Conservation (phyloP, 2,113 vertebrate species). For the Festucalex cinctus region DNA sequence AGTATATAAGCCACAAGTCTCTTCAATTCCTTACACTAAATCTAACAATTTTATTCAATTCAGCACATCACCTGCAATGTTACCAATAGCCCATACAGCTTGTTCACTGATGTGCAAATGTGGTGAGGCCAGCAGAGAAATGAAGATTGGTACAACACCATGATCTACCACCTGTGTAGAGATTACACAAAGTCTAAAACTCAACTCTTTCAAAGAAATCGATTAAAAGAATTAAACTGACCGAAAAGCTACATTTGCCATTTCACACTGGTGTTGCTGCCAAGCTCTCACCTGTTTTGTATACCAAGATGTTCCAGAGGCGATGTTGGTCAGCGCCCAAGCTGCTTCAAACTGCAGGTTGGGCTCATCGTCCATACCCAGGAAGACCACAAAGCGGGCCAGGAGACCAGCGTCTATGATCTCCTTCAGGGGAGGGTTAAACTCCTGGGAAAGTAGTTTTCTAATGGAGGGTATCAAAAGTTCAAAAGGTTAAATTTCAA, state of each 20-base stretch:
- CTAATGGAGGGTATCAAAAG: constrained; percentile 49
- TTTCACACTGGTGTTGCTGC: neutral
- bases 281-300: constrained; percentile 74
- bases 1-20: neutral
- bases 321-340: constrained; percentile 91
- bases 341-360: constrained; percentile 87
- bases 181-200: neutral
- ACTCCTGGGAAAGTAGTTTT: constrained; percentile 81
- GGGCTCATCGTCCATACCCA: constrained; percentile 64
- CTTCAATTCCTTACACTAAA: neutral
- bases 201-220: no score
- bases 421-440: constrained; percentile 78
- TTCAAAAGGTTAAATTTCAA: neutral
- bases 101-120: constrained; percentile 85
- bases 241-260: neutral
- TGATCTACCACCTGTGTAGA: constrained; percentile 77
- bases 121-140: constrained; percentile 79
- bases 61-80: constrained; percentile 81
- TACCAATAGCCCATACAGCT: constrained; percentile 89
- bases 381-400: constrained; percentile 79
- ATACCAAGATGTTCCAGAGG: constrained; percentile 84
- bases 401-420: constrained; percentile 80
- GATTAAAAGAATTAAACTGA: neutral
- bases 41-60: neutral
- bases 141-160: constrained; percentile 80